Conservation (phyloP, 2,888 invertebrate species). For the Microdon myrmicae region DNA sequence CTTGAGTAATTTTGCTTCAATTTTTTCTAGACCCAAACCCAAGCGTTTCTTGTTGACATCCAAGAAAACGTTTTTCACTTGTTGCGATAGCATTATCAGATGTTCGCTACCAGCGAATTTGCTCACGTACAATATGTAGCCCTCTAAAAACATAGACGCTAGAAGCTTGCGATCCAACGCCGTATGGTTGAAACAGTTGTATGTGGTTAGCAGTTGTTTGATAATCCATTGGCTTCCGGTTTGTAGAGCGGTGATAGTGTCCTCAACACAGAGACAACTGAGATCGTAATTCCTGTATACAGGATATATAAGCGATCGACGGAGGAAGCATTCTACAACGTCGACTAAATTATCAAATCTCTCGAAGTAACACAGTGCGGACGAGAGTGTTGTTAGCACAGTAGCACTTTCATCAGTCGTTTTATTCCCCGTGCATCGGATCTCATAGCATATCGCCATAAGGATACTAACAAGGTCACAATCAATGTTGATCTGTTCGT, state of each 20-base stretch:
- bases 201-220: conserved; percentile 61
- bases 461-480: conserved; percentile 63
- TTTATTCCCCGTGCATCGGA: conserved; percentile 63
- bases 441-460: conserved; percentile 64
- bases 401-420: conserved; percentile 63
- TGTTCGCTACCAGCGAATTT: conserved; percentile 53
- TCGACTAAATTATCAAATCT: conserved; percentile 58
- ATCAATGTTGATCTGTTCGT: conserved; percentile 58
- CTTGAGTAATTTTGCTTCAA: conserved; percentile 62
- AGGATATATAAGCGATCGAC: conserved; percentile 63
- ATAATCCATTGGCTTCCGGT: conserved; percentile 60
- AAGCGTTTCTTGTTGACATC: conserved; percentile 60
- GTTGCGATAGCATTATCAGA: conserved; percentile 59
- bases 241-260: conserved; percentile 61
- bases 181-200: conserved; percentile 56
- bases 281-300: conserved; percentile 63
- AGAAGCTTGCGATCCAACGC: conserved; percentile 57
- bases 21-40: conserved; percentile 58
- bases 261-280: conserved; percentile 59
- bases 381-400: conserved; percentile 62
- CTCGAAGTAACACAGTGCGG: conserved; percentile 62
- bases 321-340: conserved; percentile 61
- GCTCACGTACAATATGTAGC: conserved; percentile 61
- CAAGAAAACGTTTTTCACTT: conserved; percentile 61
- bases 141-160: conserved; percentile 60